Base-by-base conservation (phyloP, 1,140 invertebrate species). In the Halesus radiatus region DNA sequence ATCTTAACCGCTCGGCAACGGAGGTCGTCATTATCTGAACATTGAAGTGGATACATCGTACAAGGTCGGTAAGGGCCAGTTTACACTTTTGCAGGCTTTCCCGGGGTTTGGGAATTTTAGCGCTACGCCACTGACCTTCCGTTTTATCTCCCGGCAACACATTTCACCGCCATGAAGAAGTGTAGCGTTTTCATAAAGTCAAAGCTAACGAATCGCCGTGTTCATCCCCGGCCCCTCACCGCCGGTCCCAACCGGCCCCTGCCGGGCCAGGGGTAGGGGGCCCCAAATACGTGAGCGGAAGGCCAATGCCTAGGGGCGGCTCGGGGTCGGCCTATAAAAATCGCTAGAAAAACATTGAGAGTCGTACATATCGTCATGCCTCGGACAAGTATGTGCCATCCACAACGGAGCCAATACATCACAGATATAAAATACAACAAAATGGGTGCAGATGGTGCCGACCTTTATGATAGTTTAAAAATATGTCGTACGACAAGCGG, bases 161-260 rank as follows among this genome's bases (percentile, higher is more conserved):
- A 70, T 70, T 70, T 45, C 66, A 20, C n/a, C 66, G 18, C 66
- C 32, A 50, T 15, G n/a, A 70, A 70, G 37, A 70, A 70, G 20
- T 50, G 66, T 70, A 50, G 32, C 66, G n/a, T 52, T 70, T 68
- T 70, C 66, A 70, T 70, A 70, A 70, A 70, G 66, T 70, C 66
- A 70, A 70, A 18, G 66, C 66, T 70, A 70, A 70, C 66, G 66
- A 70, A 70, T 70, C 66, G 66, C 22, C 62, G 54, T 56, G 20
- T 56, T 18, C 54, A 56, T 18, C 54, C 54, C 54, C 1, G 10
- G 20, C 54, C 20, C n/a, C 54, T 13, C 54, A 56, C 20, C 20
- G n/a, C 54, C 4, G 3, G 4, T n/a, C 54, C 54, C 54, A n/a
- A 18, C 53, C 7, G 1, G 6, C 60, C 60, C 60, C 23, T 64